Evolutionary conservation across 2,113 vertebrate genomes (phyloP).

Genomic region (Falcunculus frontatus): DNA sequence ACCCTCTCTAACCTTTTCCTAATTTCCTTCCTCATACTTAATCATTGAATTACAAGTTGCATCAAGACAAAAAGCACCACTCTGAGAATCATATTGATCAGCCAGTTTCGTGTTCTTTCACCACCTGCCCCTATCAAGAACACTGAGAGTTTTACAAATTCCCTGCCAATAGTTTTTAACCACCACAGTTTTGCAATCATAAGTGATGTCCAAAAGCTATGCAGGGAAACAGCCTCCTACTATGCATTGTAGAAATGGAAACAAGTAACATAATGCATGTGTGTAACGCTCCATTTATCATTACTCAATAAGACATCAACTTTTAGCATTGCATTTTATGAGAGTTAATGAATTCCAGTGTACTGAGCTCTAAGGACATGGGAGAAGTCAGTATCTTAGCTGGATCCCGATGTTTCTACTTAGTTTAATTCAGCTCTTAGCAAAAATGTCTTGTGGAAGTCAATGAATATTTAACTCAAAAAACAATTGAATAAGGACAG

Average conservation of each 20-base stretch:
- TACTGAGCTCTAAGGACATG: neutral
- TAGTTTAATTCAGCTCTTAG: constrained; percentile 26
- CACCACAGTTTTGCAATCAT: neutral
- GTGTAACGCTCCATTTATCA: neutral
- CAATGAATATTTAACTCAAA: neutral
- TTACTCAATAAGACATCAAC: neutral
- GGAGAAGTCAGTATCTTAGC: neutral
- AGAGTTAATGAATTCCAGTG: constrained; percentile 19
- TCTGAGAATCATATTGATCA: neutral
- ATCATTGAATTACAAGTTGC: neutral
- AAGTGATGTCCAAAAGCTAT: neutral
- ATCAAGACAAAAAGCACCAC: neutral
- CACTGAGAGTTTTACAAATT: neutral
- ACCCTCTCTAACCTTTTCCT: neutral
- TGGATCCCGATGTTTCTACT: constrained; percentile 15
- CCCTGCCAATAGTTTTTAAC: neutral
- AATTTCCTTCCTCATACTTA: neutral
- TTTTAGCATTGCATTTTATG: neutral
- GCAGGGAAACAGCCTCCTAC: neutral
- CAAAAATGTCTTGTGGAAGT: constrained; percentile 1
- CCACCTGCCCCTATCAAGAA: neutral
- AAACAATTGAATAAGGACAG: constrained; percentile 19
- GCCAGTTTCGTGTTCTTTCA: neutral
- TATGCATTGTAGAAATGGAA: neutral
- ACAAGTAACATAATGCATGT: neutral